Percentiles rank a stretch among this genome's conserved stretches.
phyloP scores from a whole-genome alignment of 2,113 vertebrate genomes.

The Empidonax traillii region DNA sequence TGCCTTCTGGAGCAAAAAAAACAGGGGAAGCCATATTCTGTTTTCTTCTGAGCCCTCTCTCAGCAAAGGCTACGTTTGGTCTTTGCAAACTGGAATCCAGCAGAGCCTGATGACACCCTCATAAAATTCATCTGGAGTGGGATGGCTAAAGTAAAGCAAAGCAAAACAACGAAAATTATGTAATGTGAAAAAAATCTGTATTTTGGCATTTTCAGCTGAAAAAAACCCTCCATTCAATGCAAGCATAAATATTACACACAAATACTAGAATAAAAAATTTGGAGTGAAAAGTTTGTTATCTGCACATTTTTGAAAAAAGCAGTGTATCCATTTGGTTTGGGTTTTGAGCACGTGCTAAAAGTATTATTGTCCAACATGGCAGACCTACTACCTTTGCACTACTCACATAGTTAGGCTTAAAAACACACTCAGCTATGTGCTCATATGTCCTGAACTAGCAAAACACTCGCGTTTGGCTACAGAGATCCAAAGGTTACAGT shows the following conservation, averaged over 20 bases:
- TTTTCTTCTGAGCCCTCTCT: background rate
- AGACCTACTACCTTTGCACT: background rate
- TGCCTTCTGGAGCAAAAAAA: background rate
- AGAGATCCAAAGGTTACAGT: background rate
- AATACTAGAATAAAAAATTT: background rate
- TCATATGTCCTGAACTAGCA: background rate
- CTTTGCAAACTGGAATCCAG: background rate
- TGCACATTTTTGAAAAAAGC: background rate
- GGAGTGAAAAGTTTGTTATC: background rate
- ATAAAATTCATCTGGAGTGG: background rate
- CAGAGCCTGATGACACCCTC: background rate
- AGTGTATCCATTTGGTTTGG: background rate
- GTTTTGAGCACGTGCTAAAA: background rate
- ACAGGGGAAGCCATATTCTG: background rate
- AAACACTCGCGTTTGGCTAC: background rate
- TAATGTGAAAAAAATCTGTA: background rate
- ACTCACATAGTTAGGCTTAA: background rate
- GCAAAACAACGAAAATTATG: background rate
- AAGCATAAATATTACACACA: background rate
- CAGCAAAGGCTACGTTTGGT: background rate
- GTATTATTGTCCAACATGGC: background rate
- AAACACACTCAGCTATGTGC: fast-evolving
- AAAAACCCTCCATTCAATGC: background rate
- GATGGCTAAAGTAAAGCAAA: background rate
- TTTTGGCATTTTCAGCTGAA: background rate